A percentile compares a stretch with the other conserved stretches of the same genome.
These are phyloP conservation scores for Aethina tumida DNA, from an alignment of 1,140 invertebrate species.

Conservation along the genomic window DNA sequence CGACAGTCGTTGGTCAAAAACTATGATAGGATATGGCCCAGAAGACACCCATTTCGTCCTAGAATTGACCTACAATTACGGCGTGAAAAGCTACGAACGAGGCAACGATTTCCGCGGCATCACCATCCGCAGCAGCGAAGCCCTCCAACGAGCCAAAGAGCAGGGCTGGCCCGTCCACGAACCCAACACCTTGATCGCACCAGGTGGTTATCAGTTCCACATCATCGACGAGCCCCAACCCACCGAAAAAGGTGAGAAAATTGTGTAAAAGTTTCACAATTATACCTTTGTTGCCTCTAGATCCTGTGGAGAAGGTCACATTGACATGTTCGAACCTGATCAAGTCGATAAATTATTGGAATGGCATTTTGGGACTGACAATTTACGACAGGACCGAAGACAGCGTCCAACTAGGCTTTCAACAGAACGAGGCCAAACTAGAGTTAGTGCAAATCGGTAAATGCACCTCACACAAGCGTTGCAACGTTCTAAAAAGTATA, in stretches of 20 bases:
- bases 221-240: constrained; percentile 62
- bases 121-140: constrained; percentile 69
- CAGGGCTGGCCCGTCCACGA: constrained; percentile 49
- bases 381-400: constrained; percentile 51
- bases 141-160: constrained; percentile 59
- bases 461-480: constrained; percentile 8
- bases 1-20: constrained; percentile 97
- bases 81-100: constrained; percentile 70
- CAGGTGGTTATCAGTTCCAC: constrained; percentile 85
- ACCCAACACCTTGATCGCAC: constrained; percentile 55
- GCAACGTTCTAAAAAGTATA: constrained; percentile 18
- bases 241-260: constrained; percentile 45
- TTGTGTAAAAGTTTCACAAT: background rate
- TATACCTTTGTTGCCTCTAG: constrained; percentile 35
- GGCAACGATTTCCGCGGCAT: constrained; percentile 88
- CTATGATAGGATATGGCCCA: constrained; percentile 96
- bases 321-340: constrained; percentile 69
- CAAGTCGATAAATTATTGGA: constrained; percentile 75
- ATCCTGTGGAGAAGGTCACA: constrained; percentile 75
- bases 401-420: constrained; percentile 58
- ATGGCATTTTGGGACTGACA: constrained; percentile 63
- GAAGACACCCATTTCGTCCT: constrained; percentile 94
- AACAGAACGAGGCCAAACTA: constrained; percentile 62
- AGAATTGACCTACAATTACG: constrained; percentile 97
- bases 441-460: constrained; percentile 63